phyloP scores from a whole-genome alignment of 2,113 vertebrate genomes.

The Mionectes macconnelli region DNA sequence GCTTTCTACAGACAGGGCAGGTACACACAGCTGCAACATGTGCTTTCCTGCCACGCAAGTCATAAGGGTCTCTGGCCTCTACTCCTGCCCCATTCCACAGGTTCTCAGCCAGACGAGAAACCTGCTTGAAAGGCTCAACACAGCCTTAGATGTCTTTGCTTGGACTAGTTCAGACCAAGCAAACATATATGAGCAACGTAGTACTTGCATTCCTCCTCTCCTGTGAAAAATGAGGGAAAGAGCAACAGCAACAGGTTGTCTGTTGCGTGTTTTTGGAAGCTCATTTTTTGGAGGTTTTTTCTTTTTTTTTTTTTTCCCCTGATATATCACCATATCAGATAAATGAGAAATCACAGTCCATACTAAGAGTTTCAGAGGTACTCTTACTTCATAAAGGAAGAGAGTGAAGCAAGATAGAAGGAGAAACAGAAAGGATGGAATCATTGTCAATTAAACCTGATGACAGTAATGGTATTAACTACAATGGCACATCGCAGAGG shows the following conservation, averaged over 20 bases:
- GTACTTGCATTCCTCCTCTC: neutral
- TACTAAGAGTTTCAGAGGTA: neutral
- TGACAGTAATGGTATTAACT: neutral
- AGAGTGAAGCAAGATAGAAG: neutral
- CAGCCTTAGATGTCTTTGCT: neutral
- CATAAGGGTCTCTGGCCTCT: neutral
- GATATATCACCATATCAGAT: neutral
- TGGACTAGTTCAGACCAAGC: neutral
- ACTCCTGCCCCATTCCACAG: neutral
- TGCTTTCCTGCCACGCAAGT: rapidly evolving
- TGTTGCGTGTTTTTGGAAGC: neutral
- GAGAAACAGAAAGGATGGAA: neutral
- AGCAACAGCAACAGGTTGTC: neutral
- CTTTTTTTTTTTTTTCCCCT: too few relatives aligned
- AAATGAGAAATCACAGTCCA: neutral
- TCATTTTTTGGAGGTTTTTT: too few relatives aligned
- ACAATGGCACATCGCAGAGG: neutral
- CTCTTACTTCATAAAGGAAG: neutral
- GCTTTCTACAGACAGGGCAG: neutral
- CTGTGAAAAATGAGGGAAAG: neutral
- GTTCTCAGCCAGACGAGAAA: neutral
- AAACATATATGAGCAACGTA: neutral
- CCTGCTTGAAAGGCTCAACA: neutral
- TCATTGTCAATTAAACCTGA: neutral
- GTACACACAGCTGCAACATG: neutral